Evolutionary conservation across 2,888 invertebrate genomes (phyloP).

Genomic region (Drosophila atripex): DNA sequence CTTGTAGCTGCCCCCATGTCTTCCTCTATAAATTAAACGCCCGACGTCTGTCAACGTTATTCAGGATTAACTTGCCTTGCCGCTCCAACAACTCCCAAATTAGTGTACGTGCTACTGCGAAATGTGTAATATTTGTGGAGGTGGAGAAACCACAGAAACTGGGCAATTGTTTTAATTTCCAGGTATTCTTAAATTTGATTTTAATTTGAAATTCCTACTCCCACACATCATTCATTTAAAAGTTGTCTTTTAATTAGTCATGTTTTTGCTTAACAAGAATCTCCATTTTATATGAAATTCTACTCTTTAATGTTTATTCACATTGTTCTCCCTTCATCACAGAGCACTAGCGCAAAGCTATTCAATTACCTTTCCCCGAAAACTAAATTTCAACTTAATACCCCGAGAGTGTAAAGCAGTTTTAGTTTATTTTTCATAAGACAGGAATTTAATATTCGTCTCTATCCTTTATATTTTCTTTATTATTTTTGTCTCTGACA

Average conservation of each 20-base stretch:
- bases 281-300: background rate
- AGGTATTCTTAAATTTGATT: background rate
- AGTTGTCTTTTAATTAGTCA: background rate
- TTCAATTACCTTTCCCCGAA: background rate
- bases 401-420: background rate
- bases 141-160: background rate
- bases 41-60: constrained; percentile 20
- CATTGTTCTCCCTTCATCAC: too few relatives aligned
- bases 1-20: constrained; percentile 5
- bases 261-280: background rate
- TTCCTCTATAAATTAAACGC: constrained; percentile 22
- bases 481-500: background rate
- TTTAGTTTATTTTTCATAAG: background rate
- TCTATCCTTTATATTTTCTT: background rate
- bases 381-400: background rate
- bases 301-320: background rate
- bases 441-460: background rate
- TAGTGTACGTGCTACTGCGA: background rate
- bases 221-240: too few relatives aligned
- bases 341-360: background rate
- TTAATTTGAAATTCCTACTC: too few relatives aligned
- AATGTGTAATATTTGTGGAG: constrained; percentile 4
- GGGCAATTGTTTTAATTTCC: background rate
- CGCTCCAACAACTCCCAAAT: constrained; percentile 3
- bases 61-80: constrained; percentile 17